Conservation (phyloP, 2,113 vertebrate species). For the Ranitomeya imitator region DNA sequence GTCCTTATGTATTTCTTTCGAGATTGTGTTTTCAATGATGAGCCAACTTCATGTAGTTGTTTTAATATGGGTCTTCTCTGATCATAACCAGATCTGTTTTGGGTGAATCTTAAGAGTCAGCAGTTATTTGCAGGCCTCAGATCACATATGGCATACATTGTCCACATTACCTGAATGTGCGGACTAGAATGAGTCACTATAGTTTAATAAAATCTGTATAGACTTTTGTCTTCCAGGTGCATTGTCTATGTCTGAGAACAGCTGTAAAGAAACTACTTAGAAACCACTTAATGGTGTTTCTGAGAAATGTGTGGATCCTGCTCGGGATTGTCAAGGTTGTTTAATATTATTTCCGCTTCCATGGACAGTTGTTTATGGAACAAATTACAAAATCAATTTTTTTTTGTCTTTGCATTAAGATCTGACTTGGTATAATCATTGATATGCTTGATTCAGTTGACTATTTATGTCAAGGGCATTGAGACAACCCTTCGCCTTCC, state of each 20-base stretch:
- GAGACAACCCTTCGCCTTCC: not conserved
- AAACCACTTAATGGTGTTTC: constrained; percentile 37
- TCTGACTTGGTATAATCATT: not conserved
- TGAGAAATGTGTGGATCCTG: constrained; percentile 16
- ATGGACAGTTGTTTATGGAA: not conserved
- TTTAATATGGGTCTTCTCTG: not conserved
- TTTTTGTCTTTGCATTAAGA: not conserved
- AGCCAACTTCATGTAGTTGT: not conserved
- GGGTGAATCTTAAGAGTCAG: not conserved
- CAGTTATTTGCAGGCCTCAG: not conserved
- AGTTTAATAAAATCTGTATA: not conserved
- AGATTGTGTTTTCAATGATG: not conserved
- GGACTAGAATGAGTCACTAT: not conserved
- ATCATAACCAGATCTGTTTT: constrained; percentile 1
- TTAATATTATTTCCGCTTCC: not conserved
- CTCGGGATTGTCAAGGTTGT: not conserved
- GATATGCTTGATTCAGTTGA: not conserved
- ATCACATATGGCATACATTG: constrained; percentile 26
- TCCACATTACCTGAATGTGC: constrained; percentile 1
- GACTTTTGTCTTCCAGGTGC: constrained; percentile 11
- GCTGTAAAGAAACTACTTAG: constrained; percentile 29
- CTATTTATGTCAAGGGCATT: not conserved
- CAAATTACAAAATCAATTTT: constrained; percentile 13
- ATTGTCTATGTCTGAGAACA: not conserved
- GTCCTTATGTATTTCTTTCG: not conserved